phyloP scores from a whole-genome alignment of 2,113 vertebrate species.

The Cyprinodon variegatus region DNA sequence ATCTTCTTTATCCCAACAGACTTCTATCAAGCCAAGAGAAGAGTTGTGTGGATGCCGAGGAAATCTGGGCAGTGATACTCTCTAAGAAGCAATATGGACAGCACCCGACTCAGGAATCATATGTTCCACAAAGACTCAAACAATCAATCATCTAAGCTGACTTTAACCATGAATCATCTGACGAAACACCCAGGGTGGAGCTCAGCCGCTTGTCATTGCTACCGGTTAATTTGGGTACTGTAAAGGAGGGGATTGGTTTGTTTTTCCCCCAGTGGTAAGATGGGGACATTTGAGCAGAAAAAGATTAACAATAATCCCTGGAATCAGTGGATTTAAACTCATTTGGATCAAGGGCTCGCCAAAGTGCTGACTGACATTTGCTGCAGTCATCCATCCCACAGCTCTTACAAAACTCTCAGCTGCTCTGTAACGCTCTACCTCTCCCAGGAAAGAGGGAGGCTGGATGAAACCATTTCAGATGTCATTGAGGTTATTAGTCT shows the following conservation, averaged over 20 bases:
- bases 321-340: slow-evolving; percentile 61
- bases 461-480: background rate
- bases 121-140: slow-evolving; percentile 34
- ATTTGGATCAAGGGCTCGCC: slow-evolving; percentile 42
- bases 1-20: slow-evolving; percentile 75
- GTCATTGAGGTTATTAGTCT: background rate
- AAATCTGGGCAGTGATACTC: slow-evolving; percentile 82
- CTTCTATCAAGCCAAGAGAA: slow-evolving; percentile 88
- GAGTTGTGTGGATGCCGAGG: slow-evolving; percentile 69
- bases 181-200: slow-evolving; percentile 26
- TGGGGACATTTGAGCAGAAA: slow-evolving; percentile 55
- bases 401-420: slow-evolving; percentile 6
- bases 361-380: slow-evolving; percentile 45
- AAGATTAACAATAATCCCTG: slow-evolving; percentile 63
- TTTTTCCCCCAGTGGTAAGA: slow-evolving; percentile 21
- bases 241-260: slow-evolving; percentile 39
- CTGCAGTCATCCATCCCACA: slow-evolving; percentile 43
- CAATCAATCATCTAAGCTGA: background rate
- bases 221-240: slow-evolving; percentile 59
- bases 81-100: slow-evolving; percentile 21
- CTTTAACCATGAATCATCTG: slow-evolving; percentile 8
- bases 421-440: background rate
- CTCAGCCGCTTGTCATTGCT: slow-evolving; percentile 26
- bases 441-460: background rate
- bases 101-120: slow-evolving; percentile 57